A percentile compares a stretch with the other conserved stretches of the same genome.
phyloP scores from a whole-genome alignment of 2,797 vertebrate species.

The Lates japonicus region DNA sequence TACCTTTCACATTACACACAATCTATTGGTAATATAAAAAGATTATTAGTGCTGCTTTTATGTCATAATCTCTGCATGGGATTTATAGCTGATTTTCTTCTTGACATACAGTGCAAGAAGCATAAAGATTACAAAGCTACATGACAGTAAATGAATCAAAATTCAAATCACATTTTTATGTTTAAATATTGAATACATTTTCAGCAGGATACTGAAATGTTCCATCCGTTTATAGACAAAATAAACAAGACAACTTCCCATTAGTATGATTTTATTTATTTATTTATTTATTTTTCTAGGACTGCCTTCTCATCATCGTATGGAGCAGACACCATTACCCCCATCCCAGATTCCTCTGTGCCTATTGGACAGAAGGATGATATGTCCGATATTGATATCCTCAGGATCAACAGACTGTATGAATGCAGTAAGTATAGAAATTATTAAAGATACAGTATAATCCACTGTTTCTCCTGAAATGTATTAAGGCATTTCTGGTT shows the following conservation, averaged over 20 bases:
- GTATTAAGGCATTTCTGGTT: not conserved
- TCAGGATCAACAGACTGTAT: constrained; percentile 45
- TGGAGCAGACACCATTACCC: constrained; percentile 30
- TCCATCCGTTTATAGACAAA: not conserved
- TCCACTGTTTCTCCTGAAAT: not conserved
- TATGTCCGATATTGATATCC: constrained; percentile 45
- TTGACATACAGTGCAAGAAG: not conserved
- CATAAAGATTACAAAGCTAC: not conserved
- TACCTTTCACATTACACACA: not conserved
- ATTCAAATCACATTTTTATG: too few relatives aligned
- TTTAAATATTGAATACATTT: not conserved
- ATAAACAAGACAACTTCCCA: not conserved
- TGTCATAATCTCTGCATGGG: not conserved
- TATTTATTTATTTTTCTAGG: not conserved
- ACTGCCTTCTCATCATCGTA: not conserved
- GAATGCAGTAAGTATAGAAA: constrained; percentile 30
- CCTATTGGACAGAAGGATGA: constrained; percentile 21
- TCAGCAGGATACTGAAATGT: not conserved
- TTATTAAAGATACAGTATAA: not conserved
- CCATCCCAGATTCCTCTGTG: constrained; percentile 42
- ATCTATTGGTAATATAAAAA: not conserved
- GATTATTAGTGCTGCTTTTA: not conserved
- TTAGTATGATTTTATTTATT: not conserved
- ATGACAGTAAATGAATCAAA: not conserved
- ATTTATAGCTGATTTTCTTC: not conserved